A percentile compares a stretch with the other conserved stretches of the same genome.
phyloP scores from a whole-genome alignment of 2,797 vertebrate species.

The Eurystomus glaucurus region DNA sequence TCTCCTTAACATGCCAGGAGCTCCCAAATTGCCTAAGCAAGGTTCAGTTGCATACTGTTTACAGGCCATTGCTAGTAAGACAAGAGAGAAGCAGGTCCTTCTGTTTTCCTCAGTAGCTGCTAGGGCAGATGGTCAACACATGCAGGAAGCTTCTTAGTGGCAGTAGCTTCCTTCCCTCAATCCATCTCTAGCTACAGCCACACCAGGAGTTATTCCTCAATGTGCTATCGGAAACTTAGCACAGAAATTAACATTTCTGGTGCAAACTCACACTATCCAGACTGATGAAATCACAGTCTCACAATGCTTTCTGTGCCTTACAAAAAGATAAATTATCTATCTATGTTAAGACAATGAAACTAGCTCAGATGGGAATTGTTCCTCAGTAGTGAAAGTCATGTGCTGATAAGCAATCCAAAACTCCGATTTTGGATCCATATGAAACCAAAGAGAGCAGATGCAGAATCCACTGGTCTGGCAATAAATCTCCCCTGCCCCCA shows the following conservation, averaged over 20 bases:
- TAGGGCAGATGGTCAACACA: neutral
- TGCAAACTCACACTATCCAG: neutral
- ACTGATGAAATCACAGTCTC: neutral
- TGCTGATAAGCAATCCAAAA: constrained; percentile 34
- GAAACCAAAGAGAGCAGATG: constrained; percentile 76
- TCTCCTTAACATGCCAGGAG: neutral
- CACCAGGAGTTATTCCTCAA: neutral
- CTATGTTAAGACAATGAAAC: neutral
- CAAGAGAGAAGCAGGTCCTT: neutral
- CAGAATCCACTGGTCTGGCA: constrained; percentile 49
- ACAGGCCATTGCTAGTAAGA: neutral
- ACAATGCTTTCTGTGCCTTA: neutral
- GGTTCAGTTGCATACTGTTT: neutral
- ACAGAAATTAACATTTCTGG: neutral
- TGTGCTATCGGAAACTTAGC: neutral
- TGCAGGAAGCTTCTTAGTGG: neutral
- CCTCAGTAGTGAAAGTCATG: neutral
- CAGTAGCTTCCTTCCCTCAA: neutral
- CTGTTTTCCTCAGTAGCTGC: neutral
- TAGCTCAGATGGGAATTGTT: neutral
- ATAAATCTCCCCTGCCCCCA: constrained; percentile 74
- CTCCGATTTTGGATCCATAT: constrained; percentile 63
- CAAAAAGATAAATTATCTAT: neutral
- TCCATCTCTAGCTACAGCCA: neutral
- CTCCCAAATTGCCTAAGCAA: neutral